These are phyloP conservation scores for Addax nasomaculatus DNA, from an alignment of 2,113 vertebrate genomes.

Conservation along the genomic window DNA sequence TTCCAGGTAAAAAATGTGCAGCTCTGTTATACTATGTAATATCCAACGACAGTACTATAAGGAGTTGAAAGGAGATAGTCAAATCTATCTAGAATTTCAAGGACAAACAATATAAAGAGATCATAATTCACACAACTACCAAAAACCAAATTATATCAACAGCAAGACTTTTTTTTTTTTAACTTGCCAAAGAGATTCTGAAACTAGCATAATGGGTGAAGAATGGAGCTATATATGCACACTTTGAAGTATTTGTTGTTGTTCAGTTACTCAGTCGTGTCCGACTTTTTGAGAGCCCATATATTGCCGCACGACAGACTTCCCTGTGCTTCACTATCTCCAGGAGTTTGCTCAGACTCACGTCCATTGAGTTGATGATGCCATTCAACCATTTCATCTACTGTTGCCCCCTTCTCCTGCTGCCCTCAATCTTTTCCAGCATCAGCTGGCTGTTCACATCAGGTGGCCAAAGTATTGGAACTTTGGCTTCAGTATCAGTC, in stretches of 20 bases:
- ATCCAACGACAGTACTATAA: neutral
- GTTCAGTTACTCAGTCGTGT: neutral
- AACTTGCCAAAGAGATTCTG: neutral
- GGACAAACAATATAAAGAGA: neutral
- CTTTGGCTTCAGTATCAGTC: neutral
- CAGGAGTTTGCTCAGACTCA: neutral
- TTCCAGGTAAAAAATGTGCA: neutral
- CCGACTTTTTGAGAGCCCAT: rapidly evolving
- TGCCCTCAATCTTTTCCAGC: neutral
- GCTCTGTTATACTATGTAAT: neutral
- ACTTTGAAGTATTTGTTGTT: neutral
- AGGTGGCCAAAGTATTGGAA: neutral
- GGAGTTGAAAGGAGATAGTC: neutral
- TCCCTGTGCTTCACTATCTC: neutral
- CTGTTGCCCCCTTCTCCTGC: neutral
- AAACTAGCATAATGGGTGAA: slow-evolving; percentile 3
- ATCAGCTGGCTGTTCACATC: neutral
- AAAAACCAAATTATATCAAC: neutral
- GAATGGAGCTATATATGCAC: neutral
- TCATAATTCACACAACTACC: neutral
- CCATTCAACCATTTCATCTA: neutral
- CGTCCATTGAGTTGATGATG: neutral
- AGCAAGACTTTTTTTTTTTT: neutral
- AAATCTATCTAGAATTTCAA: neutral
- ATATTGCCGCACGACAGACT: neutral